Percentiles rank a stretch among this genome's conserved stretches.
phyloP scores from a whole-genome alignment of 2,888 invertebrate species.

The Melieria picta region DNA sequence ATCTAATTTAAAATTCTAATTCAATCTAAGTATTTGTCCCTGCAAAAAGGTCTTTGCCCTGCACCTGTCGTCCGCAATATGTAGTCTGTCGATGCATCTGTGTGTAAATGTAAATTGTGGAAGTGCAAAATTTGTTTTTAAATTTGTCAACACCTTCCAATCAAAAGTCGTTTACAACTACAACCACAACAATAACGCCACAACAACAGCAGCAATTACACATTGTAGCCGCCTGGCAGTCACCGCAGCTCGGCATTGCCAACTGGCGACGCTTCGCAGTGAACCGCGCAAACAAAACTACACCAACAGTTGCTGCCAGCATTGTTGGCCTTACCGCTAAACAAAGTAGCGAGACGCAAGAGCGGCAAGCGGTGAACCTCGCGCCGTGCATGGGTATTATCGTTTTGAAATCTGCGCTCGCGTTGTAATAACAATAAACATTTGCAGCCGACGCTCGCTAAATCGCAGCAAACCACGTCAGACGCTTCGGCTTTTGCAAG shows the following conservation, averaged over 20 bases:
- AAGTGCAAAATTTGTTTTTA: constrained; percentile 31
- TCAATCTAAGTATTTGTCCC: too few relatives aligned
- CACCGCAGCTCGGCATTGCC: too few relatives aligned
- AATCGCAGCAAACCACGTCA: constrained; percentile 23
- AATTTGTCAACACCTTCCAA: constrained; percentile 36
- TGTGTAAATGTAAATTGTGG: neutral
- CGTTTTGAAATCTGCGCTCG: neutral
- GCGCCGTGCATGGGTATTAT: too few relatives aligned
- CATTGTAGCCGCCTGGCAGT: constrained; percentile 6
- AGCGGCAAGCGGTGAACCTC: too few relatives aligned
- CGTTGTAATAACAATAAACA: constrained; percentile 35
- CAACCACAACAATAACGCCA: constrained; percentile 15
- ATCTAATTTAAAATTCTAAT: too few relatives aligned
- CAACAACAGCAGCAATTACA: constrained; percentile 21
- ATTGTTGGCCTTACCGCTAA: too few relatives aligned
- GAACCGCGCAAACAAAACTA: too few relatives aligned
- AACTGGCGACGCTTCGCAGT: neutral
- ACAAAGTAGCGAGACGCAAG: too few relatives aligned
- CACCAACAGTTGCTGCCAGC: too few relatives aligned
- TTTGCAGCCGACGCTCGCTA: constrained; percentile 22
- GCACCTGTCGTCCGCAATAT: neutral
- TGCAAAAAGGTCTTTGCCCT: neutral
- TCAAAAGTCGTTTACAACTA: constrained; percentile 25
- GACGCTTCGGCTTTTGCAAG: neutral
- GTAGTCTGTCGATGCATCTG: neutral